phyloP scores from a whole-genome alignment of 2,113 vertebrate species.

The Sinosuthora webbiana region DNA sequence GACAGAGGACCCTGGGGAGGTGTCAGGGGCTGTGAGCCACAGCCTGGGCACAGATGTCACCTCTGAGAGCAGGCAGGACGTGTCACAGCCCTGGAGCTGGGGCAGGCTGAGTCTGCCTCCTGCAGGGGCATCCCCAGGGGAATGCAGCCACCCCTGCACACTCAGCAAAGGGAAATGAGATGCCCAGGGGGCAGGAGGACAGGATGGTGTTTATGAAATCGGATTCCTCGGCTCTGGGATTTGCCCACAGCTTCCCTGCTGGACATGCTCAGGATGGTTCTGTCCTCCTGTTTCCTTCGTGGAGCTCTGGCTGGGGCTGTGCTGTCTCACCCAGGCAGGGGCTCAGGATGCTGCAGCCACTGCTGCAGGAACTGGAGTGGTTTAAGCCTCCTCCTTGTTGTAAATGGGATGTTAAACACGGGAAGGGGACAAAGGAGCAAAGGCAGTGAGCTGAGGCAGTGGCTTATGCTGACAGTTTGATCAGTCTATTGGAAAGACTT shows the following conservation, averaged over 20 bases:
- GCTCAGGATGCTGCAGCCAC: neutral
- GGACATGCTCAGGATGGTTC: neutral
- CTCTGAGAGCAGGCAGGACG: neutral
- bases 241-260: neutral
- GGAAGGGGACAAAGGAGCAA: constrained; percentile 58
- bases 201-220: neutral
- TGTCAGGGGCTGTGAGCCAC: accelerated
- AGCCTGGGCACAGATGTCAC: neutral
- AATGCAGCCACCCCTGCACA: neutral
- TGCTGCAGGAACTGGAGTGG: neutral
- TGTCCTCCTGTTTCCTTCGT: neutral
- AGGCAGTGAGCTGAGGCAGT: constrained; percentile 39
- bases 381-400: constrained; percentile 30
- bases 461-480: constrained; percentile 65
- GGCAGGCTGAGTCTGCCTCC: neutral
- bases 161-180: neutral
- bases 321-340: neutral
- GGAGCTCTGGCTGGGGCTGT: neutral
- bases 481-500: constrained; percentile 62
- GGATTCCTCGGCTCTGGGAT: neutral
- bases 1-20: neutral
- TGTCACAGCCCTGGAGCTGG: neutral
- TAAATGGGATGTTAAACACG: constrained; percentile 38
- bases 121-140: neutral
- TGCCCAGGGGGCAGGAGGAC: neutral